Evolutionary conservation across 2,797 vertebrate genomes (phyloP).

Genomic region (Erithacus rubecula): DNA sequence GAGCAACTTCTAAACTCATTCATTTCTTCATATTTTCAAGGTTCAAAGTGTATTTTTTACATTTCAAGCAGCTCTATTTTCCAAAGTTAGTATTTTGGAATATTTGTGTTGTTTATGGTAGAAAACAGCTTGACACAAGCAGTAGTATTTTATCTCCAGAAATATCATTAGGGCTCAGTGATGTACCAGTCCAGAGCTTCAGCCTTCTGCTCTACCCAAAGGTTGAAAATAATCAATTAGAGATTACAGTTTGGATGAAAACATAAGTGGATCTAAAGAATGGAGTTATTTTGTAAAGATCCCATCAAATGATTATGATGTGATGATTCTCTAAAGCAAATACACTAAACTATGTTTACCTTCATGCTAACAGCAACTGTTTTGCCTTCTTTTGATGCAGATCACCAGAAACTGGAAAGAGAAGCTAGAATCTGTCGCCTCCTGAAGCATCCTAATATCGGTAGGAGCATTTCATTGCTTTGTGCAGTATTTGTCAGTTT

Average conservation of each 20-base stretch:
- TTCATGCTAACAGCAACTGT: not conserved
- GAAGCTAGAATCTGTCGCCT: conserved; percentile 96
- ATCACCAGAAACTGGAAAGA: conserved; percentile 97
- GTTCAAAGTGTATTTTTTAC: not conserved
- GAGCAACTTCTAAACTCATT: not conserved
- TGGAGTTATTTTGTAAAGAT: not conserved
- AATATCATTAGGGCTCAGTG: fast-evolving
- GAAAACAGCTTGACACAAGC: not conserved
- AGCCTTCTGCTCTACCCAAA: not conserved
- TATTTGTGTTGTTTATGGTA: not conserved
- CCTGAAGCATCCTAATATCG: conserved; percentile 94
- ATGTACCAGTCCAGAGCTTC: not conserved
- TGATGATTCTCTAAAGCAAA: not conserved
- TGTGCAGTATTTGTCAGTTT: not conserved
- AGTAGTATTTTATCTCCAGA: not conserved
- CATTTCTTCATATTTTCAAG: not conserved
- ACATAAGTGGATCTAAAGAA: not conserved
- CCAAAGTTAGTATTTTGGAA: not conserved
- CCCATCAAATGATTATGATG: not conserved
- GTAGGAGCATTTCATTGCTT: conserved; percentile 73
- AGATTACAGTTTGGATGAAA: not conserved
- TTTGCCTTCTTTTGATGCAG: conserved; percentile 71
- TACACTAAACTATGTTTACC: not conserved
- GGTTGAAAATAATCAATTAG: not conserved
- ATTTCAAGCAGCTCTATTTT: not conserved